Base-by-base conservation (phyloP, 2,888 invertebrate species). In the Spialia ferax region DNA sequence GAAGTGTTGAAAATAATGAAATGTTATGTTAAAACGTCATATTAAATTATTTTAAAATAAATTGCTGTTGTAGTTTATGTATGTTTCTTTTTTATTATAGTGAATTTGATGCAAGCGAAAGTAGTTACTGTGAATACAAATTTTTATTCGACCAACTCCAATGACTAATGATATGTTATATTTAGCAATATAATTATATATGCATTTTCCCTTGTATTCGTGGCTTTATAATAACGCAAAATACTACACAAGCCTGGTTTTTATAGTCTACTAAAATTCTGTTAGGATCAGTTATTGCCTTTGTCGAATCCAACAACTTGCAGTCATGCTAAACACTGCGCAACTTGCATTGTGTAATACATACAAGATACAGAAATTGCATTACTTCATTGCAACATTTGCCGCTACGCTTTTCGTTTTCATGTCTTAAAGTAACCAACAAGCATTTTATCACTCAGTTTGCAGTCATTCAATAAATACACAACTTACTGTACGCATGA, bases 221-320 rank as follows among this genome's bases (percentile, higher is more conserved):
- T 76, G 77, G 73, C 60, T 73, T 75, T 70, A 77, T 57, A 13
- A 74, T 83, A 85, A 81, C 83, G 89, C 90, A 90, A 90, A 91
- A 85, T 78, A 79, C 91, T 92, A 92, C 91, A 79, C 70, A 91
- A 91, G 91, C 91, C 23, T 50, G 52, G 7, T 63, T 60, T 60
- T 38, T 26, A 26, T 42, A 29, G 20, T 42, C 65, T 66, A 60
- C 57, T 22, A 38, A 65, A 35, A 50, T 50, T 18, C 38, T 45
- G 18, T 26, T 50, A 50, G 18, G 48, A 57, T 68, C 50, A n/a
- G 50, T 52, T 52, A 26, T 38, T 52, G 15, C 29, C 48, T 52
- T 63, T 55, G 13, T 48, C 42, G 22, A 50, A 59, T 63, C 50
- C 64, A 67, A 67, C 63, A 71, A 65, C 62, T 75, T 72, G 75